phyloP scores from a whole-genome alignment of 2,888 invertebrate species.

The Sinotaia quadrata region DNA sequence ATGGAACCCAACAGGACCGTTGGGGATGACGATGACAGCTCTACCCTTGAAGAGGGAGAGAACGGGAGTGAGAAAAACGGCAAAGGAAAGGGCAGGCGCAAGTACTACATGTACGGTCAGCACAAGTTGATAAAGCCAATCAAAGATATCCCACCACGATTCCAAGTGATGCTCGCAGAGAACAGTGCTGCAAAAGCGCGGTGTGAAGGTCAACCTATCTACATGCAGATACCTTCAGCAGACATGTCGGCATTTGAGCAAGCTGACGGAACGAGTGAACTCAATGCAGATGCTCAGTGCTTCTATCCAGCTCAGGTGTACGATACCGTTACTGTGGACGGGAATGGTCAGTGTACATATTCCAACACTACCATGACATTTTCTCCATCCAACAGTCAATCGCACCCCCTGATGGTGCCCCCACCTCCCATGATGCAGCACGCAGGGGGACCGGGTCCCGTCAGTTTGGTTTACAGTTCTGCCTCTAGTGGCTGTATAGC shows the following conservation, averaged over 20 bases:
- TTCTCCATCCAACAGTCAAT: constrained; percentile 10
- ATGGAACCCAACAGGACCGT: constrained; percentile 16
- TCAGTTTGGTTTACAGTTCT: constrained; percentile 15
- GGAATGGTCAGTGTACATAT: constrained; percentile 29
- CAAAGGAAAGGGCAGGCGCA: constrained; percentile 48
- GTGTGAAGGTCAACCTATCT: constrained; percentile 65
- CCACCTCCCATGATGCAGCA: constrained; percentile 28
- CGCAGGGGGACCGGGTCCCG: background rate
- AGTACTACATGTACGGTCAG: constrained; percentile 66
- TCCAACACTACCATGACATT: background rate
- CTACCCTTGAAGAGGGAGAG: constrained; percentile 22
- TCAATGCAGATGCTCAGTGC: constrained; percentile 36
- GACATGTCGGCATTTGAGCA: constrained; percentile 21
- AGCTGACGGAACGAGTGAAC: constrained; percentile 14
- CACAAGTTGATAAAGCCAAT: constrained; percentile 65
- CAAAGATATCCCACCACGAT: constrained; percentile 68
- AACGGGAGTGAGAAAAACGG: constrained; percentile 3
- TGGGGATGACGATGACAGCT: constrained; percentile 16
- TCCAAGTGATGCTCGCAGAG: constrained; percentile 58
- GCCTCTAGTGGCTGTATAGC: constrained; percentile 23
- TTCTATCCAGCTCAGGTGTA: constrained; percentile 23
- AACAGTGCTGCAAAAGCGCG: constrained; percentile 58
- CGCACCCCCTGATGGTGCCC: constrained; percentile 32
- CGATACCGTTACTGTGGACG: constrained; percentile 22
- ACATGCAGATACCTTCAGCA: constrained; percentile 41